These are phyloP conservation scores for Harpegnathos saltator DNA, from an alignment of 1,140 invertebrate genomes.

Conservation along the genomic window DNA sequence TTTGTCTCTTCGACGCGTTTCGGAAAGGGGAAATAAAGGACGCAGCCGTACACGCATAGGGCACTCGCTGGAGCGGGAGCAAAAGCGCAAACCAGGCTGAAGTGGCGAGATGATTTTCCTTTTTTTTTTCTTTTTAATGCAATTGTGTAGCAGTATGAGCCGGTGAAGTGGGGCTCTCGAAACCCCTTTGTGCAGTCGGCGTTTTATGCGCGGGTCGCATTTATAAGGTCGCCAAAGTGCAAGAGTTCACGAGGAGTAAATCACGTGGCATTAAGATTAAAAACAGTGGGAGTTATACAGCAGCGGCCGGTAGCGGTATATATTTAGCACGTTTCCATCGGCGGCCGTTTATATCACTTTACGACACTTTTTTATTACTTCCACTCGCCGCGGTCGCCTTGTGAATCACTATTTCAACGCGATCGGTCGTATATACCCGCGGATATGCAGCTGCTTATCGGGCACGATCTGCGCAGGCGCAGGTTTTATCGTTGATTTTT, in stretches of 20 bases:
- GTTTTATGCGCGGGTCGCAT: constrained; percentile 42
- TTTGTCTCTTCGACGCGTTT: not conserved
- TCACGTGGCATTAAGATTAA: constrained; percentile 57
- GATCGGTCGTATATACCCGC: constrained; percentile 2
- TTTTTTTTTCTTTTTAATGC: constrained; percentile 35
- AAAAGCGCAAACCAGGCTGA: constrained; percentile 22
- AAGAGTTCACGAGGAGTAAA: constrained; percentile 55
- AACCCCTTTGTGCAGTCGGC: constrained; percentile 49
- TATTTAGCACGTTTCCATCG: constrained; percentile 52
- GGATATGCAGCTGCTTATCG: constrained; percentile 23
- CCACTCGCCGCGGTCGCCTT: not conserved
- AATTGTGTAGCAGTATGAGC: constrained; percentile 44
- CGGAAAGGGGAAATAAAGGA: constrained; percentile 19
- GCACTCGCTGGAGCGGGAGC: constrained; percentile 28
- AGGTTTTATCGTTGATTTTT: not conserved
- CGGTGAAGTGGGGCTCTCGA: constrained; percentile 44
- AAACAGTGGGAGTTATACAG: constrained; percentile 46
- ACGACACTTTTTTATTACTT: constrained; percentile 23
- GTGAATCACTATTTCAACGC: constrained; percentile 18
- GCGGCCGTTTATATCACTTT: constrained; percentile 47
- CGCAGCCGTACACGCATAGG: not conserved
- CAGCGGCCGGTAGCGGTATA: constrained; percentile 7
- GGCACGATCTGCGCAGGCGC: not conserved
- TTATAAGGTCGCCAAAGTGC: constrained; percentile 59
- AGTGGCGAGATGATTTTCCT: constrained; percentile 17